These are phyloP conservation scores for Palythoa grandiflora DNA, from an alignment of 92 coral and sea anemone genomes.

Conservation along the genomic window DNA sequence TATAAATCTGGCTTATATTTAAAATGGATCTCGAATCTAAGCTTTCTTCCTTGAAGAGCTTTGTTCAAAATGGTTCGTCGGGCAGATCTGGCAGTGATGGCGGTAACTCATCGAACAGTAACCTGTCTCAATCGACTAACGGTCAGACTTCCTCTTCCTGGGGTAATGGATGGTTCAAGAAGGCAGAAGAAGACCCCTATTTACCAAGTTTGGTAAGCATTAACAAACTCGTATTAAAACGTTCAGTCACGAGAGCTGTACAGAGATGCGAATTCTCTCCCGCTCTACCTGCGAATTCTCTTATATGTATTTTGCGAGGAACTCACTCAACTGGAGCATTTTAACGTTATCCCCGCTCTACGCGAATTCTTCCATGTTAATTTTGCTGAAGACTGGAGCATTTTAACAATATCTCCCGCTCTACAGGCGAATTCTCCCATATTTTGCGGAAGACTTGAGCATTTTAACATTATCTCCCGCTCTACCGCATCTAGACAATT, in stretches of 20 bases:
- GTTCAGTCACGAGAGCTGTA: not conserved
- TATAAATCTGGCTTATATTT: not conserved
- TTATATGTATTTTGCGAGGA: too few species aligned
- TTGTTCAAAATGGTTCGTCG: conserved; percentile 79
- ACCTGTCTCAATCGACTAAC: conserved; percentile 52
- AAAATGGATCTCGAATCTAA: conserved; percentile 86
- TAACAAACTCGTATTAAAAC: not conserved
- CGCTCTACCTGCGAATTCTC: too few species aligned
- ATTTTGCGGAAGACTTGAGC: too few species aligned
- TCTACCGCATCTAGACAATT: too few species aligned
- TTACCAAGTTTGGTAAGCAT: conserved; percentile 78
- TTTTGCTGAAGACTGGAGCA: too few species aligned
- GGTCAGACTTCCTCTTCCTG: conserved; percentile 62
- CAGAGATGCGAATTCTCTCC: too few species aligned
- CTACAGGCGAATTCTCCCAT: too few species aligned
- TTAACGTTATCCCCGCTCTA: too few species aligned
- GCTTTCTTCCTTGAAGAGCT: conserved; percentile 86
- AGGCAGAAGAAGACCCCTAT: conserved; percentile 83
- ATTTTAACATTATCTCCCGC: too few species aligned
- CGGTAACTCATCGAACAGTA: not conserved
- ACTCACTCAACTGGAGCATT: too few species aligned
- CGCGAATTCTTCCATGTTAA: too few species aligned
- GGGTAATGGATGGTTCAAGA: conserved; percentile 76
- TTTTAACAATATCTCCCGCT: too few species aligned
- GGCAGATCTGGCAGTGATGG: conserved; percentile 60